Evolutionary conservation across 2,888 invertebrate species (phyloP), one percentile per base, ranked within the genome.

Genomic region (Brassicogethes aeneus): DNA sequence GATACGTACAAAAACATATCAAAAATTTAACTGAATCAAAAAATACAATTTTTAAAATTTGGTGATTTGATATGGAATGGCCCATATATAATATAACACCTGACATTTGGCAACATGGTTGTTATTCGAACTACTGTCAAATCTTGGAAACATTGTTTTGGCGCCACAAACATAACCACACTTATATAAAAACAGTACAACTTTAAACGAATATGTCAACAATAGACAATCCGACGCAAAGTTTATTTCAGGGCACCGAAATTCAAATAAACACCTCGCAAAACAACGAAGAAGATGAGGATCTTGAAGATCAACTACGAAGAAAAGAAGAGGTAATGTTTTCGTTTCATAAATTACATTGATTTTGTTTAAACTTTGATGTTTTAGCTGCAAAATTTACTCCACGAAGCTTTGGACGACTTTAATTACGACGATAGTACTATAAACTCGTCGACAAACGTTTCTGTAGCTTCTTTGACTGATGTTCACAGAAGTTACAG

Each of bases 381-480:
- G 42, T 69, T 71, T 41, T 54, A 84, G 84, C 63, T 85, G 23
- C 71, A 78, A 50, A 72, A 79, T 56, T 68, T 81, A 45, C 62
- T 85, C 40, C 74, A 71, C 45, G 77, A 77, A 60, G 82, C 76
- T n/a, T 79, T 85, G 57, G 79, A 80, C 51, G 82, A 83, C 57
- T 70, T 84, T 32, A 68, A 72, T 42, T 78, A 80, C 43, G 81
- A 82, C 43, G 80, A 81, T 48, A 62, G 60, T 45, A 60, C 61
- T 3, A 51, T 60, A 15, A 58, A 61, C 47, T 61, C 61, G 10
- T 61, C 60, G 10, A 48, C 55, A 36, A 57, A 59, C 46, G 38
- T 52, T 17, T 59, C 60, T 15, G 17, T 49, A 34, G 50, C 49
- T 8, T 60, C 60, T 36, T 36, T 46, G 16, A 55, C 54, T 39